These are phyloP conservation scores for Eospalax fontanierii DNA, from an alignment of 2,797 vertebrate species.

Conservation along the genomic window DNA sequence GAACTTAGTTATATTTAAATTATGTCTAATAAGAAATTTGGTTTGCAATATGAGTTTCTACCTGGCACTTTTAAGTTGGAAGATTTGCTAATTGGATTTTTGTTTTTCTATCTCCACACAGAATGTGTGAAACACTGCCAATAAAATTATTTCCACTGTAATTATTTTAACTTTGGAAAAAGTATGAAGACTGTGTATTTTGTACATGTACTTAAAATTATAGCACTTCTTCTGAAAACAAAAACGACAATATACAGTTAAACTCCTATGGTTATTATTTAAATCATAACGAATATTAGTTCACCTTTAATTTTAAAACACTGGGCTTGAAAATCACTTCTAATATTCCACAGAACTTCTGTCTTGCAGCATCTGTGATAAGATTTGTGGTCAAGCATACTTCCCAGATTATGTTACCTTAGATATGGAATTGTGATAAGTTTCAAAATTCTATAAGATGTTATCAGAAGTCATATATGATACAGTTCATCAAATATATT, in stretches of 20 bases:
- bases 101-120: constrained; percentile 83
- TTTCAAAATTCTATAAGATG: not conserved
- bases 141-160: constrained; percentile 65
- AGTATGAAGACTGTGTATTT: not conserved
- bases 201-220: not conserved
- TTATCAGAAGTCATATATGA: not conserved
- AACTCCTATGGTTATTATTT: not conserved
- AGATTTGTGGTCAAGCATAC: not conserved
- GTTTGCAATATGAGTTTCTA: constrained; percentile 78
- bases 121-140: constrained; percentile 86
- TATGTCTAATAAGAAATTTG: constrained; percentile 85
- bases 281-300: not conserved
- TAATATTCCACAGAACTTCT: not conserved
- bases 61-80: constrained; percentile 77
- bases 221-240: not conserved
- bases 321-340: not conserved
- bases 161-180: not conserved
- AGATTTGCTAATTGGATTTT: constrained; percentile 87
- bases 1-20: constrained; percentile 74
- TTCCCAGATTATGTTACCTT: not conserved
- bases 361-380: not conserved
- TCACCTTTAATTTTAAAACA: not conserved
- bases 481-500: not conserved
- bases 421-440: not conserved
- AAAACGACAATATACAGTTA: not conserved